Percentiles rank a stretch among this genome's conserved stretches.
Evolutionary conservation across 2,888 invertebrate genomes (phyloP).

Genomic region (Callinectes sapidus): DNA sequence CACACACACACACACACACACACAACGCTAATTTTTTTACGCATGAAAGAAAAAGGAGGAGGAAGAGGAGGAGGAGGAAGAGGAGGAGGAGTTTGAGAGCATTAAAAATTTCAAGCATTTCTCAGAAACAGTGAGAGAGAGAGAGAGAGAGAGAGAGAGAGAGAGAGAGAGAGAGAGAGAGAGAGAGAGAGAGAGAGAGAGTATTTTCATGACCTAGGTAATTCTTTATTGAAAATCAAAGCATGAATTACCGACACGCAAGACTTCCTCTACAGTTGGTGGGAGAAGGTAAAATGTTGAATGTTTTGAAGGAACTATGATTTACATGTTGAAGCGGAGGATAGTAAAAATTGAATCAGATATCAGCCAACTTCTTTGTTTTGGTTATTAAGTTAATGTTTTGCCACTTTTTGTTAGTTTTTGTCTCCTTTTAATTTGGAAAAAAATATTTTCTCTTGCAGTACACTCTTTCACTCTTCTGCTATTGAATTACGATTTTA

Average conservation of each 20-base stretch:
- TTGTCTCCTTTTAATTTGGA: too few relatives aligned
- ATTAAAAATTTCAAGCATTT: too few relatives aligned
- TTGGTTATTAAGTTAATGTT: too few relatives aligned
- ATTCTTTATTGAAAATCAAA: neutral
- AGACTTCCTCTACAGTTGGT: neutral
- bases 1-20: too few relatives aligned
- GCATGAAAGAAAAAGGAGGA: neutral
- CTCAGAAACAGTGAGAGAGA: neutral
- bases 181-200: slow-evolving; percentile 43
- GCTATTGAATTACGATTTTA: neutral
- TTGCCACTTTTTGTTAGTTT: too few relatives aligned
- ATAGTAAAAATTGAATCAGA: too few relatives aligned
- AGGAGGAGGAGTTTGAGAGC: neutral
- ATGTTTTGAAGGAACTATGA: too few relatives aligned
- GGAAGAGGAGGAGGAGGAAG: neutral
- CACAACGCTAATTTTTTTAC: too few relatives aligned
- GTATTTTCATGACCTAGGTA: neutral
- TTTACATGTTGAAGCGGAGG: too few relatives aligned
- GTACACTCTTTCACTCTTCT: neutral
- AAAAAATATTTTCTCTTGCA: too few relatives aligned
- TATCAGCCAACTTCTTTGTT: too few relatives aligned
- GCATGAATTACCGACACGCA: neutral
- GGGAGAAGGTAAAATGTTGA: neutral
- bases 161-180: slow-evolving; percentile 46
- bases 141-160: slow-evolving; percentile 25